These are phyloP conservation scores for Neogale vison DNA, from an alignment of 2,113 vertebrate species.

Conservation along the genomic window DNA sequence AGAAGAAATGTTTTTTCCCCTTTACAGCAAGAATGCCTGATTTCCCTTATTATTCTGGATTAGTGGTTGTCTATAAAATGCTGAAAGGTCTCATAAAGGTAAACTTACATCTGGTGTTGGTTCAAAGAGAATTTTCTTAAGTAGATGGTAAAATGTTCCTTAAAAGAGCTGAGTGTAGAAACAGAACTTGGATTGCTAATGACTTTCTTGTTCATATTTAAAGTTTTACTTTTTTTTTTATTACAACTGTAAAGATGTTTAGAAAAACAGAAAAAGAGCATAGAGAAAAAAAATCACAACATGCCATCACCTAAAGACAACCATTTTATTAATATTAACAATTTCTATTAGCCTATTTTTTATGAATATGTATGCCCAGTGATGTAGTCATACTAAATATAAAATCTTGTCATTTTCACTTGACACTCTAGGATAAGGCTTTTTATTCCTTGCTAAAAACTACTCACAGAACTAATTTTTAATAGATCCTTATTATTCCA, in stretches of 20 bases:
- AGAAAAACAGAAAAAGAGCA: background rate
- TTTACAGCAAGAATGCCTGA: constrained; percentile 42
- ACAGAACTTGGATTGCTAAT: constrained; percentile 53
- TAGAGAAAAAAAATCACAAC: background rate
- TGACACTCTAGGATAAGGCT: background rate
- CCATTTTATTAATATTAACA: constrained; percentile 15
- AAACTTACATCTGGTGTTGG: constrained; percentile 59
- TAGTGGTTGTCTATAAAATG: constrained; percentile 69
- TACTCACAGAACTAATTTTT: background rate
- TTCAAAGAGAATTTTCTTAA: constrained; percentile 73
- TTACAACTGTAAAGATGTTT: constrained; percentile 11
- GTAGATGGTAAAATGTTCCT: constrained; percentile 55
- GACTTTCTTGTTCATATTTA: constrained; percentile 38
- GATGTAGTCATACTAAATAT: background rate
- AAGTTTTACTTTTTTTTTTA: constrained; percentile 36
- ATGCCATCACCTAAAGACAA: background rate
- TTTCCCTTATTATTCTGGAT: constrained; percentile 70
- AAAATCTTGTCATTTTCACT: background rate
- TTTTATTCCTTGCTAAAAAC: constrained; percentile 10
- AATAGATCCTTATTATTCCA: background rate
- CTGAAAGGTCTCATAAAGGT: constrained; percentile 65
- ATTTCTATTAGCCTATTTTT: background rate
- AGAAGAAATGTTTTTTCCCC: background rate
- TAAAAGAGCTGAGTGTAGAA: constrained; percentile 55
- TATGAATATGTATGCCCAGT: background rate